Base-by-base conservation (phyloP, 2,113 vertebrate genomes). In the Hydropotes inermis region DNA sequence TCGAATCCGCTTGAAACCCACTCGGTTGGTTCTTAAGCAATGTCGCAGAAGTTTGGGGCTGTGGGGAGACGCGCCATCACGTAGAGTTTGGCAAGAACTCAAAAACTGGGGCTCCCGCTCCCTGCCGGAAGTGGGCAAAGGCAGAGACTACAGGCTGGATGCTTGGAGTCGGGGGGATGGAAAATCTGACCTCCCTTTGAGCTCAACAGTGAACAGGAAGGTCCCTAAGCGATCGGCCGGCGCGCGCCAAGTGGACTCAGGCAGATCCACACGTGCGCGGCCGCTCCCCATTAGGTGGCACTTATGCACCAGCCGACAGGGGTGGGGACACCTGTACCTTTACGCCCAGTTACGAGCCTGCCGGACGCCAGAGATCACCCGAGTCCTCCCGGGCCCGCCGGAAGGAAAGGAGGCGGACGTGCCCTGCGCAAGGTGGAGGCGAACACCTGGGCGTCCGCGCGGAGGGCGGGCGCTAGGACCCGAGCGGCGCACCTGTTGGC, bases 401-500 rank as follows among this genome's bases (percentile, higher is more conserved):
- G 54, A 21, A 17, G 28, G 45, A 2, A 6, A 45, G 74, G 28
- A 23, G 43, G n/a, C 23, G 3, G 74, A 30, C 57, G 15, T 6
- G 61, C 70, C 52, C 1, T 1, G 43, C 4, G 12, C 79, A 0
- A 60, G 86, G 88, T 8, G 76, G 55, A n/a, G 86, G 78, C 61
- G 8, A 76, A 12, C 60, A 96, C 97, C 97, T 93, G 92, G 28
- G 6, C 55, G 23, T 19, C 23, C 4, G 47, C 2, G 16, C 6
- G 7, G 1, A 1, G 91, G 93, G 84, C 89, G 96, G 97, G 92
- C 97, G 97, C 97, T 97, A 97, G 98, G 97, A 89, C 94, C 96
- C 79, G 64, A 82, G 94, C 60, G 54, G 70, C 92, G 84, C 97
- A 98, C 98, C 98, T 98, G 97, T 98, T 90, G 93, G 97, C 96